Conservation (phyloP, 2,113 vertebrate genomes). For the Penelope pileata region DNA sequence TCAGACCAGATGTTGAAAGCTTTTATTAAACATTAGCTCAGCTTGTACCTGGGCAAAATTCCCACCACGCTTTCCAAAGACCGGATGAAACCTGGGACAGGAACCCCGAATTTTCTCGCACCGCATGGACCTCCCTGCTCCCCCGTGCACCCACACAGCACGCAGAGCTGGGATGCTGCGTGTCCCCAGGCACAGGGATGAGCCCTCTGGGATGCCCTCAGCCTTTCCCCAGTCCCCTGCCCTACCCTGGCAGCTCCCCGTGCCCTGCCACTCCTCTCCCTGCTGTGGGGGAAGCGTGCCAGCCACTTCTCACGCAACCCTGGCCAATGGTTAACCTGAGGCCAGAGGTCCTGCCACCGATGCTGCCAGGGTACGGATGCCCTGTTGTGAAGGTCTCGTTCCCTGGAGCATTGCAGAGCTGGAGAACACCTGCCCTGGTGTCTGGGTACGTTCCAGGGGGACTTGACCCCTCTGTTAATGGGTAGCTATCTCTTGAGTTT, state of each 20-base stretch:
- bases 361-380: fast-evolving
- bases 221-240: slow-evolving; percentile 13
- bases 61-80: background rate
- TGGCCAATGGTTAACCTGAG: slow-evolving; percentile 68
- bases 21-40: slow-evolving; percentile 58
- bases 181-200: fast-evolving
- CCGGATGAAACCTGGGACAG: fast-evolving
- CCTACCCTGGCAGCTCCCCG: slow-evolving; percentile 20
- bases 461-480: background rate
- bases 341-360: background rate
- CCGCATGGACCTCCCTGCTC: no score
- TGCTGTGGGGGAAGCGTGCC: background rate
- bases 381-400: background rate
- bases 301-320: slow-evolving; percentile 65
- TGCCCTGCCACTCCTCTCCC: slow-evolving; percentile 5
- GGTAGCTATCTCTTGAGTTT: background rate
- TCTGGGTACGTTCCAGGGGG: background rate
- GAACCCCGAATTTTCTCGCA: background rate
- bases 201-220: background rate
- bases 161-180: fast-evolving
- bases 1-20: slow-evolving; percentile 50
- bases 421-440: background rate
- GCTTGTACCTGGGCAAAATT: slow-evolving; percentile 7
- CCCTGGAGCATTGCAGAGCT: background rate
- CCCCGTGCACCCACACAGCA: fast-evolving